Evolutionary conservation across 2,113 vertebrate genomes (phyloP).

Genomic region (Myotis brandtii): DNA sequence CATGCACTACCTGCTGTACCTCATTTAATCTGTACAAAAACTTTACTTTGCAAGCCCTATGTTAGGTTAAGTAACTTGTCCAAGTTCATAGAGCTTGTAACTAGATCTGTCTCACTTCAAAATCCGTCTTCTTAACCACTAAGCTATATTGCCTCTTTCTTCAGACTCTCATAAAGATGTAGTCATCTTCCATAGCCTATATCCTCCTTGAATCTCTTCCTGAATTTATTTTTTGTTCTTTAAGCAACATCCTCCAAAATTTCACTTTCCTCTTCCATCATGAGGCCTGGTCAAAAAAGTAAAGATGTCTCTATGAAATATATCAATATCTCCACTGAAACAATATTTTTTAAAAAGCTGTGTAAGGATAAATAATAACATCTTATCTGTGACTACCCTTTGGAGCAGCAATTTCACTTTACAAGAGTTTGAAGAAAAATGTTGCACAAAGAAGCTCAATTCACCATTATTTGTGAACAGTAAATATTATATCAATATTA

Average conservation of each 20-base stretch:
- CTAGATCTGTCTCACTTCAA: not conserved
- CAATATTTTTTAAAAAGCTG: not conserved
- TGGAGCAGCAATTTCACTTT: not conserved
- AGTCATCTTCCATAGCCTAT: not conserved
- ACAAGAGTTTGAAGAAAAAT: not conserved
- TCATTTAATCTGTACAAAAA: not conserved
- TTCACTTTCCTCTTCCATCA: not conserved
- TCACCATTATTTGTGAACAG: not conserved
- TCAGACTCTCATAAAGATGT: not conserved
- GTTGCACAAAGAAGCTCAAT: not conserved
- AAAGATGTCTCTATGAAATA: not conserved
- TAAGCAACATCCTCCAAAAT: not conserved
- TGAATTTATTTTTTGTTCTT: constrained; percentile 7
- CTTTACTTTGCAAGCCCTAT: not conserved
- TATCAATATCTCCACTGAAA: not conserved
- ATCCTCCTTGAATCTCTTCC: not conserved
- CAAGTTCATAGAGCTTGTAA: not conserved
- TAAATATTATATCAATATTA: not conserved
- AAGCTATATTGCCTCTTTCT: not conserved
- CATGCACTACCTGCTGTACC: too few relatives aligned
- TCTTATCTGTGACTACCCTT: not conserved
- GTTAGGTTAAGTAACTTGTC: not conserved
- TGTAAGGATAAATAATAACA: not conserved
- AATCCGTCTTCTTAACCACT: not conserved
- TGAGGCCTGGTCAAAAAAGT: constrained; percentile 35